Evolutionary conservation across 2,888 invertebrate species (phyloP).

Genomic region (Mythimna impura): DNA sequence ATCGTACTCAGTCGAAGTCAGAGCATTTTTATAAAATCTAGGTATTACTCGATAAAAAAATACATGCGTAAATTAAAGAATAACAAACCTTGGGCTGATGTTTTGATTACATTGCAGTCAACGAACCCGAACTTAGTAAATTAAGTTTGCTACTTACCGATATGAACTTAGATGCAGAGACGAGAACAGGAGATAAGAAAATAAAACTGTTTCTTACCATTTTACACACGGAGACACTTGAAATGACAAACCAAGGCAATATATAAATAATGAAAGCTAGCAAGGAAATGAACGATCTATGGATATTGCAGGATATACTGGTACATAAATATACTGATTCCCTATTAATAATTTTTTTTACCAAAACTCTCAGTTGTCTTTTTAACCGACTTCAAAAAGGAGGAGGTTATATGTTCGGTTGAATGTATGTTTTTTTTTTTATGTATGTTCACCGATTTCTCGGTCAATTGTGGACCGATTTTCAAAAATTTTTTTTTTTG

Average conservation of each 20-base stretch:
- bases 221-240: background rate
- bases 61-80: slow-evolving; percentile 5
- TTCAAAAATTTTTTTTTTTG: too few species aligned
- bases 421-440: too few species aligned
- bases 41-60: background rate
- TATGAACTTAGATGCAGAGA: slow-evolving; percentile 1
- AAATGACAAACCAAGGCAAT: background rate
- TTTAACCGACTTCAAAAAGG: too few species aligned
- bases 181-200: background rate
- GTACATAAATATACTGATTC: too few species aligned
- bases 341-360: background rate
- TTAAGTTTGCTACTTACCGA: slow-evolving; percentile 33
- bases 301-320: background rate
- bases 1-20: background rate
- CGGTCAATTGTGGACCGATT: too few species aligned
- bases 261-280: background rate
- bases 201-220: background rate
- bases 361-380: background rate
- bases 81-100: slow-evolving; percentile 38
- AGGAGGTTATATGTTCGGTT: too few species aligned
- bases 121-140: background rate
- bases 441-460: too few species aligned
- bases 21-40: background rate
- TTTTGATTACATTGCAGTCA: background rate
- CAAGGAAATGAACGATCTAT: background rate